Conservation (phyloP, 2,888 invertebrate species). For the Oeneis ivallda region DNA sequence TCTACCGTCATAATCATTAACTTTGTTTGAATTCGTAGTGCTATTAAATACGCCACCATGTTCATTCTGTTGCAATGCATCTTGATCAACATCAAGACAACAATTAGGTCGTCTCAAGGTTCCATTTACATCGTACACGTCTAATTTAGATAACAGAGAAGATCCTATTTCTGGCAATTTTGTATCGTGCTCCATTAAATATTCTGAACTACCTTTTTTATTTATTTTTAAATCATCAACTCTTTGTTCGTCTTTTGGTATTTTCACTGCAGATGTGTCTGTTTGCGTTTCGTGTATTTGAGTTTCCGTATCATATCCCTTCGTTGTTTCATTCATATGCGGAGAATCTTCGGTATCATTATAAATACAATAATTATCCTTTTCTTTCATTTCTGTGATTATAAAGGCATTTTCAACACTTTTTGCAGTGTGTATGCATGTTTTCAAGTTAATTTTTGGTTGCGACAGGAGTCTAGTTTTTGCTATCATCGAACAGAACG, state of each 20-base stretch:
- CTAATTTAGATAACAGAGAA: background rate
- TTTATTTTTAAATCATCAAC: background rate
- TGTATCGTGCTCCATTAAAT: background rate
- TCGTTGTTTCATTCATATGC: background rate
- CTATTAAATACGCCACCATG: background rate
- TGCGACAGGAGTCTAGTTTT: background rate
- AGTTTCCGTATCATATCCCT: background rate
- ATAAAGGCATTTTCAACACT: background rate
- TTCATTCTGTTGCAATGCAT: background rate
- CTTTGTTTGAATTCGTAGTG: background rate
- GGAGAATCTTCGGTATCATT: background rate
- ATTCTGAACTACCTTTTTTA: background rate
- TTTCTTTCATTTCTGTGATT: background rate
- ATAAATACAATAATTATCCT: background rate
- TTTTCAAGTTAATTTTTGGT: background rate
- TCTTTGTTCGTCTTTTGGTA: background rate
- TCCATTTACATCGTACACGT: background rate
- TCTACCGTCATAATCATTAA: background rate
- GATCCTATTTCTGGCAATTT: background rate
- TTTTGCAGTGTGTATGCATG: background rate
- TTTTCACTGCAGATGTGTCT: background rate
- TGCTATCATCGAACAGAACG: too few relatives aligned
- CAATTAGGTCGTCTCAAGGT: background rate
- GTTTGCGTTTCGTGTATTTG: background rate
- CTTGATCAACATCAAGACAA: background rate